A percentile compares a stretch with the other conserved stretches of the same genome.
These are phyloP conservation scores for Decapterus maruadsi DNA, from an alignment of 2,797 vertebrate genomes.

Conservation along the genomic window DNA sequence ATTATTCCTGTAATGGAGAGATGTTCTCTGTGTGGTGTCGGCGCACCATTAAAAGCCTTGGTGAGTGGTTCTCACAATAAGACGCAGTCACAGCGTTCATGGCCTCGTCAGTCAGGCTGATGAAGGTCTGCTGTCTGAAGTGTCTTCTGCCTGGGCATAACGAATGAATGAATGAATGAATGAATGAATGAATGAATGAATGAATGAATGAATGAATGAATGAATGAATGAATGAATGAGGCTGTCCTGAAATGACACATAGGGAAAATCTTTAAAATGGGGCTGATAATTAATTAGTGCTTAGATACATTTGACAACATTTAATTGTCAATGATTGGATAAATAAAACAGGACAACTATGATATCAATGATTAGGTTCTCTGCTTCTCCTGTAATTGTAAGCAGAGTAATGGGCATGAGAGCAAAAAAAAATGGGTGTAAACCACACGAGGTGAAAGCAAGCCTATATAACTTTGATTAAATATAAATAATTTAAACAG, in stretches of 20 bases:
- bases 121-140: conserved; percentile 68
- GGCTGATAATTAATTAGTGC: background rate
- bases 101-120: conserved; percentile 58
- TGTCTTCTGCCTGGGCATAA: conserved; percentile 31
- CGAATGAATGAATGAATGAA: conserved; percentile 41
- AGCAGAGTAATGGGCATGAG: too few species aligned
- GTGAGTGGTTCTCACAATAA: conserved; percentile 49
- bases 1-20: conserved; percentile 22
- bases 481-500: background rate
- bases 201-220: conserved; percentile 13
- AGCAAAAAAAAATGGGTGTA: too few species aligned
- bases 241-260: conserved; percentile 28
- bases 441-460: too few species aligned
- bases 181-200: conserved; percentile 9
- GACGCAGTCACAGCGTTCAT: conserved; percentile 16
- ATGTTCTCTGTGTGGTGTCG: background rate
- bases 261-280: conserved; percentile 13
- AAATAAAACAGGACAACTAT: background rate
- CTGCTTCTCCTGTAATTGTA: background rate
- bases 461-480: too few species aligned
- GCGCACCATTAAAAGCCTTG: conserved; percentile 41
- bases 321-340: background rate
- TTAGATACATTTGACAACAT: conserved; percentile 5
- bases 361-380: background rate
- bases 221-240: conserved; percentile 32